Percentiles rank a stretch among this genome's conserved stretches.
phyloP scores from a whole-genome alignment of 2,797 vertebrate genomes.

The Vultur gryphus region DNA sequence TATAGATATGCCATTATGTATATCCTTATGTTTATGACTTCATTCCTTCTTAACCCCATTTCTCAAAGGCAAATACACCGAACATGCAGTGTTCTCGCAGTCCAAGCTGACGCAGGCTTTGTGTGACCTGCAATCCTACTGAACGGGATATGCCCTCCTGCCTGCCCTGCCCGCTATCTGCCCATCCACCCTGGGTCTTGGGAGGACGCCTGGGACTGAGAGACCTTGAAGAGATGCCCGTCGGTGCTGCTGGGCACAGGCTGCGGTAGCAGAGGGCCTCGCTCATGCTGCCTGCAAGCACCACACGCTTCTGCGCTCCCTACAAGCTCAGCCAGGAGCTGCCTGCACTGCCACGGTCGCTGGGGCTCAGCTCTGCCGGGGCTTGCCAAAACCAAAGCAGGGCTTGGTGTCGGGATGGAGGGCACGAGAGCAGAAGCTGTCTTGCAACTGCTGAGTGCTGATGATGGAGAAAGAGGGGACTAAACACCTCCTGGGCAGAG shows the following conservation, averaged over 20 bases:
- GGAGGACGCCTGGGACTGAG: neutral
- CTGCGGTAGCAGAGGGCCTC: neutral
- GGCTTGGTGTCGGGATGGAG: neutral
- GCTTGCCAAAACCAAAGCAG: neutral
- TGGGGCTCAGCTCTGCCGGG: neutral
- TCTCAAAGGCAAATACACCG: neutral
- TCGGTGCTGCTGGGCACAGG: neutral
- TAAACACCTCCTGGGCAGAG: neutral
- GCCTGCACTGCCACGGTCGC: neutral
- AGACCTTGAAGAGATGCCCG: neutral
- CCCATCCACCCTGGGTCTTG: neutral
- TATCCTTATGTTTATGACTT: constrained; percentile 11
- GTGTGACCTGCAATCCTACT: neutral
- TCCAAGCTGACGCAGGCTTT: neutral
- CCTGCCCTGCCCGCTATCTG: neutral
- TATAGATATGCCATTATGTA: neutral
- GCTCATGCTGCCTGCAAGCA: neutral
- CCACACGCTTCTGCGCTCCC: accelerated
- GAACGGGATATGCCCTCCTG: neutral
- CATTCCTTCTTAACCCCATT: neutral
- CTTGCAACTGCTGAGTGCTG: neutral
- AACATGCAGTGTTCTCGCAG: neutral
- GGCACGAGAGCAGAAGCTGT: neutral
- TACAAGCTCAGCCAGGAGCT: neutral
- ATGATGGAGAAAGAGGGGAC: neutral